These are phyloP conservation scores for Mya arenaria DNA, from an alignment of 1,140 invertebrate species.

Conservation along the genomic window DNA sequence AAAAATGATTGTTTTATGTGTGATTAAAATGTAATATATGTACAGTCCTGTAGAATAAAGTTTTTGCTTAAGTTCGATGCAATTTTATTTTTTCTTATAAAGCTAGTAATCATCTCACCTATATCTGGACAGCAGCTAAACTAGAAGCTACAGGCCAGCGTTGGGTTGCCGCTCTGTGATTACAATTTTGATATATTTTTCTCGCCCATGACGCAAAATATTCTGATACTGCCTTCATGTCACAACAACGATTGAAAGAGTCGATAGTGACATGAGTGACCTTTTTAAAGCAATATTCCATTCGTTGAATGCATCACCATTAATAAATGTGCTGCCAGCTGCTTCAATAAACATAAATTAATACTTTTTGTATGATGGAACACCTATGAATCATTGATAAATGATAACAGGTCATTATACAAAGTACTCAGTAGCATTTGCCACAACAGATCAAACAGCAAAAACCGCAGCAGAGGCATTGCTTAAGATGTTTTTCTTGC, in stretches of 20 bases:
- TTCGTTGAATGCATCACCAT: background rate
- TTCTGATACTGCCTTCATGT: conserved; percentile 3
- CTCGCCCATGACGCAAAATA: conserved; percentile 1
- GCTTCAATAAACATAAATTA: background rate
- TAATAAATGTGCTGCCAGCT: background rate
- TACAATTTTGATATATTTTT: conserved; percentile 15
- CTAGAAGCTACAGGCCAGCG: conserved; percentile 25
- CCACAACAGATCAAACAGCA: background rate
- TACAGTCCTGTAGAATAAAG: no score
- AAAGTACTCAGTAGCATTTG: background rate
- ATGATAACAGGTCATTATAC: background rate
- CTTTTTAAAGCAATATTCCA: background rate
- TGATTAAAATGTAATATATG: no score
- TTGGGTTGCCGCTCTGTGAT: conserved; percentile 22
- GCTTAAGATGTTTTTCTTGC: background rate
- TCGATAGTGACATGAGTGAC: background rate
- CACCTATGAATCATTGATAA: no score
- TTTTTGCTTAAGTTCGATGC: no score
- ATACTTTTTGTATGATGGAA: no score
- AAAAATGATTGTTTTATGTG: no score
- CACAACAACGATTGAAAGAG: background rate
- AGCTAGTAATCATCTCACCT: conserved; percentile 22
- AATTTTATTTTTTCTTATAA: no score
- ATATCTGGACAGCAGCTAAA: conserved; percentile 4
- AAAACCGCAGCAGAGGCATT: background rate